Base-by-base conservation (phyloP, 1,140 invertebrate species). In the Drosophila parvula region DNA sequence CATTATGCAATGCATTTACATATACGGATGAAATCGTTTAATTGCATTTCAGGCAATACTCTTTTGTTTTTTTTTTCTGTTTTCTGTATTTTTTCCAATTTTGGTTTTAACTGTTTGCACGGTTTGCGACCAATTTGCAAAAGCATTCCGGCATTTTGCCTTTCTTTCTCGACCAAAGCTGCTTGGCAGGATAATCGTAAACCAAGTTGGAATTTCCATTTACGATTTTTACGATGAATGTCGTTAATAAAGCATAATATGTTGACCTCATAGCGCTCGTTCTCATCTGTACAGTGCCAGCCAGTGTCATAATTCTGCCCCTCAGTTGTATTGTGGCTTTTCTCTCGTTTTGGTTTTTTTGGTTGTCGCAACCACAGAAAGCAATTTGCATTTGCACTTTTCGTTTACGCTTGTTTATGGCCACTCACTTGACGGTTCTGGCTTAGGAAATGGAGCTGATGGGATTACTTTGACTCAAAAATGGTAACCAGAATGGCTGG, bases 1-100 rank as follows among this genome's bases (percentile, higher is more conserved):
- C 67, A 73, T 73, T 73, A 73, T 73, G 69, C 69, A 73, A 59
- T 36, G 30, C 67, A 73, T 73, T 73, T 73, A 71, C 69, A 71
- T 73, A 59, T 69, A 70, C 58, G 40, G 40, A 78, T 78, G 45
- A 78, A 70, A 78, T 59, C 75, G 74, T 78, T 78, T 78, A 78
- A 78, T 78, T 78, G 65, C 75, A 78, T 62, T 78, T 62, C 74
- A 63, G 65, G 51, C 28, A 27, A 18, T 32, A 18, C 12, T 8
- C 10, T 50, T 56, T 30, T n/a, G n/a, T n/a, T 16, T 70, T 43
- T 27, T 43, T 28, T 5, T 48, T 50, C 28, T 36, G 14, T 56
- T 62, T 51, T 38, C 30, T 40, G 16, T 36, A 38, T 38, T 56
- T 67, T 67, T 57, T 55, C 34, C 47, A 38, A 50, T 67, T 65